Conservation (phyloP, 2,888 invertebrate genomes). For the Cyclophora albipunctata region DNA sequence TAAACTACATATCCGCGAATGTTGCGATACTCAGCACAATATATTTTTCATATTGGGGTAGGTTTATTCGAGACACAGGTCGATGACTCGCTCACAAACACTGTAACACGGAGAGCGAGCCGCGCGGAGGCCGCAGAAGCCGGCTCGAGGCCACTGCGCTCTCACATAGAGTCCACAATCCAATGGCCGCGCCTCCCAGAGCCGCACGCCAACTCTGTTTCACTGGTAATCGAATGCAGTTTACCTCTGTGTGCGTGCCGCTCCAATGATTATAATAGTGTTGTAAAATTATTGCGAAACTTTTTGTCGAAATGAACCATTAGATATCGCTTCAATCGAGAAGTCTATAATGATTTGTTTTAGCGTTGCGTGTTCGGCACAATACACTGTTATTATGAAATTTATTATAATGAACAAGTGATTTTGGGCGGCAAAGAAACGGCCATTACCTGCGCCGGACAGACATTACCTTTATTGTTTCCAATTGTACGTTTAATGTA, state of each 20-base stretch:
- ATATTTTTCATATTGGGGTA: constrained; percentile 66
- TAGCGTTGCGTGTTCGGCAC: constrained; percentile 28
- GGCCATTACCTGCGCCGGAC: no score
- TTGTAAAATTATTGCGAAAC: constrained; percentile 52
- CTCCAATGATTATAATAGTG: constrained; percentile 54
- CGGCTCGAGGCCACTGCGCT: rapidly evolving
- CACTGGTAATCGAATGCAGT: constrained; percentile 48
- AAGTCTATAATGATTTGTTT: constrained; percentile 29
- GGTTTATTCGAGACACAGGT: constrained; percentile 56
- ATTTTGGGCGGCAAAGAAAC: background rate
- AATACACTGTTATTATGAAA: constrained; percentile 31
- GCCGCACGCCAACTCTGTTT: constrained; percentile 29
- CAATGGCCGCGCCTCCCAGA: constrained; percentile 4
- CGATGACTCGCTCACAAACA: constrained; percentile 49
- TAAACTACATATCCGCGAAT: no score
- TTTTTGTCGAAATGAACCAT: constrained; percentile 49
- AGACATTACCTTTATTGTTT: no score
- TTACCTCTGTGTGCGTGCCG: constrained; percentile 43
- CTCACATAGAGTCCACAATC: constrained; percentile 27
- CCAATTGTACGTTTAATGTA: no score
- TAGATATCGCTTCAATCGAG: constrained; percentile 23
- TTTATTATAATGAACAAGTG: constrained; percentile 15
- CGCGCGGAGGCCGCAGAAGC: no score
- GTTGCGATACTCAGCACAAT: background rate
- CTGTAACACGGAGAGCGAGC: constrained; percentile 15